Conservation (phyloP, 2,797 vertebrate species). For the Numenius phaeopus region DNA sequence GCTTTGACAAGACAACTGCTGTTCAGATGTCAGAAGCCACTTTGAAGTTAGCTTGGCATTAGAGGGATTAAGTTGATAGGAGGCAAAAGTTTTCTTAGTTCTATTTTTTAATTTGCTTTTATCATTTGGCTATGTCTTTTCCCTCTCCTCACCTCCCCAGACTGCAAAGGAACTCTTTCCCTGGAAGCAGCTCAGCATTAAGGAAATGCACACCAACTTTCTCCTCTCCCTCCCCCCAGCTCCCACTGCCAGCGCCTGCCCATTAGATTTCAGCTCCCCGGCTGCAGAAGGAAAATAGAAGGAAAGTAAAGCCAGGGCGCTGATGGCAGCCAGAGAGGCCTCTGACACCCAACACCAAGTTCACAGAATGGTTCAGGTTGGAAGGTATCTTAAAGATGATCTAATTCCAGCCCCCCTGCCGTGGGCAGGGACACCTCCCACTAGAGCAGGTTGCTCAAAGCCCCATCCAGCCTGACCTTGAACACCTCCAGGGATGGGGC, state of each 20-base stretch:
- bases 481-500: too few species aligned
- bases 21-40: not conserved
- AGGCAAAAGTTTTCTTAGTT: not conserved
- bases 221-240: accelerated
- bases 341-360: accelerated
- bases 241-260: not conserved
- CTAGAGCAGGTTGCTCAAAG: not conserved
- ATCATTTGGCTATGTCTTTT: accelerated
- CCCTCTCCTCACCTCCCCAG: not conserved
- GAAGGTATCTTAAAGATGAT: not conserved
- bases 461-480: not conserved
- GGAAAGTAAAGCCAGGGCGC: accelerated
- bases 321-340: accelerated
- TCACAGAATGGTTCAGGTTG: not conserved
- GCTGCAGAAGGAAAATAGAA: not conserved
- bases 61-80: not conserved
- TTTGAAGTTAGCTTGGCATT: not conserved
- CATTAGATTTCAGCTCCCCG: not conserved
- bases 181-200: not conserved
- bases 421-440: not conserved
- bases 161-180: not conserved
- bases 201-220: not conserved
- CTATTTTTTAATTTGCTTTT: not conserved
- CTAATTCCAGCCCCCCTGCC: not conserved
- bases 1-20: too few species aligned